Evolutionary conservation across 2,888 invertebrate genomes (phyloP).

Genomic region (Amorpha juglandis): DNA sequence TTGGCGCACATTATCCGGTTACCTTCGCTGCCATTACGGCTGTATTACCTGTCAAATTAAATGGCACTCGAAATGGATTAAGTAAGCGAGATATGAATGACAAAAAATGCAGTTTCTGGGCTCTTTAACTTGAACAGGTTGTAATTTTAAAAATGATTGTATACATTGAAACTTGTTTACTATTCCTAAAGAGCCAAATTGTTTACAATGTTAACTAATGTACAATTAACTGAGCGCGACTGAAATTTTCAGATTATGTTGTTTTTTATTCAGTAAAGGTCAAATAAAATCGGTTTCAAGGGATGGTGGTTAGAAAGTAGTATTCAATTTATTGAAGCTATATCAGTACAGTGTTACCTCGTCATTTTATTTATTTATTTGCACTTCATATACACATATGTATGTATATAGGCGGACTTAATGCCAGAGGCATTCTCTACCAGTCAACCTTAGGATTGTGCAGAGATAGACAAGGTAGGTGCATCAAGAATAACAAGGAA

Average conservation of each 20-base stretch:
- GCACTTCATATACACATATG: no score
- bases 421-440: no score
- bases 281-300: neutral
- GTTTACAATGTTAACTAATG: constrained; percentile 40
- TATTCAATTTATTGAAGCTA: neutral
- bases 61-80: neutral
- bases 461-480: no score
- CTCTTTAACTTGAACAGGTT: neutral
- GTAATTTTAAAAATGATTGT: neutral
- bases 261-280: neutral
- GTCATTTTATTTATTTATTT: no score
- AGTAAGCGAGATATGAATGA: no score
- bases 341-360: neutral
- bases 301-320: neutral
- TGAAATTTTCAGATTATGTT: constrained; percentile 11
- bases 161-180: constrained; percentile 25
- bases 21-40: constrained; percentile 38
- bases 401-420: no score
- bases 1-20: constrained; percentile 14
- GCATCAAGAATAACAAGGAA: no score
- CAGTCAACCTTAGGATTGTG: no score
- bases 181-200: constrained; percentile 69
- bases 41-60: constrained; percentile 27
- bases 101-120: no score
- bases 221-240: constrained; percentile 28